These are phyloP conservation scores for Chrosomus eos DNA, from an alignment of 2,797 vertebrate species.

Conservation along the genomic window DNA sequence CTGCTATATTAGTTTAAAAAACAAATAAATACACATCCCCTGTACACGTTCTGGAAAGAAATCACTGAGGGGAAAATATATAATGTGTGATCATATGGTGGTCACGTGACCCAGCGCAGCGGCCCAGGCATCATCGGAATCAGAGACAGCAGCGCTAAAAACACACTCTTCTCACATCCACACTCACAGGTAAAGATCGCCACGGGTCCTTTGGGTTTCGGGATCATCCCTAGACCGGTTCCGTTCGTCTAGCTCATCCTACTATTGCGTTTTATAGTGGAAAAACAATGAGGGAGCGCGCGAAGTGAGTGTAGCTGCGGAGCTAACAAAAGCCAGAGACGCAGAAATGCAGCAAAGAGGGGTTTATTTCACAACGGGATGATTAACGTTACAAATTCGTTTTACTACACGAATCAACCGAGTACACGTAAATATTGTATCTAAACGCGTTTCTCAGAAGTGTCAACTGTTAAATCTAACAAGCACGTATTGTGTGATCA, in stretches of 20 bases:
- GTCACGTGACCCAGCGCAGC: slow-evolving; percentile 73
- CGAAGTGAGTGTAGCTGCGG: slow-evolving; percentile 17
- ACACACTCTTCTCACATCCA: neutral
- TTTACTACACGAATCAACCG: neutral
- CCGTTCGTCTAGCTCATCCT: neutral
- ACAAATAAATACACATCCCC: neutral
- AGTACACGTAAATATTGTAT: neutral
- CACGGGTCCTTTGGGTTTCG: neutral
- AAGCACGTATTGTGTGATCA: neutral
- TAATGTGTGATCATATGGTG: slow-evolving; percentile 68
- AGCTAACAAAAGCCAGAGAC: slow-evolving; percentile 31
- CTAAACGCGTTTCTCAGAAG: neutral
- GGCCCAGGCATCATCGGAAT: slow-evolving; percentile 67
- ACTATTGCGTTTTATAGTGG: neutral
- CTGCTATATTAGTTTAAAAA: neutral
- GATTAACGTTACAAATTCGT: neutral
- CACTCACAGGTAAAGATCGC: neutral
- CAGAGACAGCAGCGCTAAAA: slow-evolving; percentile 43
- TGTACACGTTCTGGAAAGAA: neutral
- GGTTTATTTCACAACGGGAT: neutral
- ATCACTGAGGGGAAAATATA: neutral
- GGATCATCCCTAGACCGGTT: neutral
- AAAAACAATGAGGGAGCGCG: neutral
- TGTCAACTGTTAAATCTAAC: neutral
- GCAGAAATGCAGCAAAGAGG: neutral